Percentiles rank a stretch among this genome's conserved stretches.
phyloP scores from a whole-genome alignment of 2,888 invertebrate genomes.

The Sminthurides aquaticus region DNA sequence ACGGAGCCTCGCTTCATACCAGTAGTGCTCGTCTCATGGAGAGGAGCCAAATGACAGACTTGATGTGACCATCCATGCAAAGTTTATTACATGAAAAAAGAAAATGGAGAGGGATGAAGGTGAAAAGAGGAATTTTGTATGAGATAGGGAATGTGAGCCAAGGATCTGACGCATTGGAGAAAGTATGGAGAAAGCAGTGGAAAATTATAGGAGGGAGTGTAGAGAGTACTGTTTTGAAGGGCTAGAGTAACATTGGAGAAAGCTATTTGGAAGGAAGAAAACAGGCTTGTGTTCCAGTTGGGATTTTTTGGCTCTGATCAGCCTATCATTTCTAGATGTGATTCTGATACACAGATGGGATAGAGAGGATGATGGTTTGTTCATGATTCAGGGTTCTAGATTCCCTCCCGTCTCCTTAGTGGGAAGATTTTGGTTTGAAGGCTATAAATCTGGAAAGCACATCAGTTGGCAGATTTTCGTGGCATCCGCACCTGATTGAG shows the following conservation, averaged over 20 bases:
- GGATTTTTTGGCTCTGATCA: background rate
- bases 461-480: no score
- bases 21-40: background rate
- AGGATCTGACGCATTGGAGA: background rate
- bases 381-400: no score
- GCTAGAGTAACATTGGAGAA: no score
- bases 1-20: background rate
- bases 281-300: no score
- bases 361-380: no score
- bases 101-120: background rate
- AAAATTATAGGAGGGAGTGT: no score
- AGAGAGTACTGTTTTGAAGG: no score
- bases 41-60: slow-evolving; percentile 1
- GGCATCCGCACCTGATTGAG: no score
- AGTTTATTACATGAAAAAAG: background rate
- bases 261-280: no score
- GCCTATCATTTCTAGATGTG: background rate
- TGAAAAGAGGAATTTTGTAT: background rate
- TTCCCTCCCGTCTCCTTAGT: no score
- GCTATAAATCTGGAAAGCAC: no score
- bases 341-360: background rate
- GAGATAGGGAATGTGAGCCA: background rate
- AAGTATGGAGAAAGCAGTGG: background rate
- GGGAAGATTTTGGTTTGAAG: no score
- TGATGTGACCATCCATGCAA: slow-evolving; percentile 10